Evolutionary conservation across 2,797 vertebrate species (phyloP), one percentile per base, ranked within the genome.

Genomic region (Pampus argenteus): DNA sequence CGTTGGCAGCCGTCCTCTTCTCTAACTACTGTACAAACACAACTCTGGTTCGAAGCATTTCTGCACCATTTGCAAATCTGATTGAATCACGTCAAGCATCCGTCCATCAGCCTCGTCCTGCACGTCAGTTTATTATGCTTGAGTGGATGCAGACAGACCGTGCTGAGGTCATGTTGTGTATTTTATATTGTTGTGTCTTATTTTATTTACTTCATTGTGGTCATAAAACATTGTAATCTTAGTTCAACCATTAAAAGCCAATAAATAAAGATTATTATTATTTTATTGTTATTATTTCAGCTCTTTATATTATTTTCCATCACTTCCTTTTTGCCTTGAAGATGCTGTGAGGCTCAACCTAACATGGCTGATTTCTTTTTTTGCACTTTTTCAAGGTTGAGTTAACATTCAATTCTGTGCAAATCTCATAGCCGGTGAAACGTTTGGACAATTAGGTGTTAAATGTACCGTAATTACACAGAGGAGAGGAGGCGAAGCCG

Each of bases 371-470:
- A n/a, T n/a, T n/a, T n/a, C n/a, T n/a, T n/a, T 71, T 74, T 26
- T 64, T 58, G 42, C 69, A 31, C 5, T 22, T 74, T 59, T 66
- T 74, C 74, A 62, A n/a, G 49, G 44, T n/a, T 49, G 49, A 68
- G 7, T 68, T 23, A 17, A 71, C 40, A n/a, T 74, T 42, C 2
- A 60, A 11, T 70, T 57, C 26, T 22, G 17, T 25, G 50, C 13
- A 67, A 45, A 71, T 66, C 23, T 38, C 38, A n/a, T 9, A 14
- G 9, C 55, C 3, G 13, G 11, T 6, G 13, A 62, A 26, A 68
- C n/a, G 64, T 72, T 57, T 38, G 72, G 59, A 28, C 68, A 69
- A 66, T 77, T 56, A 63, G 60, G 6, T 31, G 26, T 62, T 23
- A 50, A 58, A 14, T 36, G 48, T 2, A 5, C 38, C 20, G 11